Evolutionary conservation across 2,113 vertebrate species (phyloP).

Genomic region (Silurus asotus): DNA sequence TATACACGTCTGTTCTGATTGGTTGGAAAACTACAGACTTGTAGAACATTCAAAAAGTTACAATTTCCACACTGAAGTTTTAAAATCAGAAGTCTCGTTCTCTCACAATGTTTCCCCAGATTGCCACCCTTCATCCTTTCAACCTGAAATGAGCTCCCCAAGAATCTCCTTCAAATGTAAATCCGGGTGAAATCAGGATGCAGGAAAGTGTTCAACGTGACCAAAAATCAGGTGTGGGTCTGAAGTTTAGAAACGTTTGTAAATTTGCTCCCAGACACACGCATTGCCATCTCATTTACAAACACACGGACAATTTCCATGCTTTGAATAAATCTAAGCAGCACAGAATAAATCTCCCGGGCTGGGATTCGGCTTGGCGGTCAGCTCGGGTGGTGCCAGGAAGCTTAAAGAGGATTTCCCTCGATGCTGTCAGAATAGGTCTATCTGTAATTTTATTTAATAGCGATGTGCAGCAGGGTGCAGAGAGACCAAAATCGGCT

Average conservation of each 20-base stretch:
- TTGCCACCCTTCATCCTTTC: neutral
- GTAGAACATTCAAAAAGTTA: neutral
- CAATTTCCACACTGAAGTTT: neutral
- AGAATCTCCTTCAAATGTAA: constrained; percentile 1
- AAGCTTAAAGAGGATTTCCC: neutral
- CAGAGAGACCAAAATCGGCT: constrained; percentile 5
- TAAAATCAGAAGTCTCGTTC: neutral
- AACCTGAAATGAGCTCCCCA: neutral
- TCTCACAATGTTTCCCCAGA: neutral
- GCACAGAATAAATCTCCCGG: constrained; percentile 1
- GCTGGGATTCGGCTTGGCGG: neutral
- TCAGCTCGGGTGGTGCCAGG: neutral
- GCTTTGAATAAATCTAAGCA: neutral
- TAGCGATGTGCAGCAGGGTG: constrained; percentile 2
- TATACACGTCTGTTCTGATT: neutral
- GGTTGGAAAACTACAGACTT: neutral
- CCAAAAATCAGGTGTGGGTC: neutral
- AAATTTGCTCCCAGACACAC: neutral
- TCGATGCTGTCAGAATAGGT: constrained; percentile 2
- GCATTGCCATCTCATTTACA: constrained; percentile 16
- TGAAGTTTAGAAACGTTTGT: neutral
- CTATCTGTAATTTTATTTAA: constrained; percentile 14
- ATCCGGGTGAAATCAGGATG: neutral
- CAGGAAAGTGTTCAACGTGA: neutral
- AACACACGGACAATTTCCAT: constrained; percentile 16